Evolutionary conservation across 2,888 invertebrate genomes (phyloP), one percentile per base, ranked within the genome.

Genomic region (Drosophila mimetica): DNA sequence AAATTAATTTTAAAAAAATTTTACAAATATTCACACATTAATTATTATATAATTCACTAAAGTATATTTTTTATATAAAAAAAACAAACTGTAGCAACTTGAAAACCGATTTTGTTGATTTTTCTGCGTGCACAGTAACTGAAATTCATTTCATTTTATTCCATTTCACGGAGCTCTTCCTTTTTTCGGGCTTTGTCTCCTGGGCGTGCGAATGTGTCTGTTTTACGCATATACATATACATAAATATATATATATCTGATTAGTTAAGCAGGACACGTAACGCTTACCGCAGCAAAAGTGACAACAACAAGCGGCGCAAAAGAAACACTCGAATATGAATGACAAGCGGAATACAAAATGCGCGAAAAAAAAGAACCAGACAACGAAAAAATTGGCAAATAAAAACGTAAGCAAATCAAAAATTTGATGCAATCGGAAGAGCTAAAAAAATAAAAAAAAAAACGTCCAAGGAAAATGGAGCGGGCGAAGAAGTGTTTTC

Each of bases 321-420:
- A 77, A 74, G 75, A 80, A 80, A 78, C 76, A 74, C 85, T 88
- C 81, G 87, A 86, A 86, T 84, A 87, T 87, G 87, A 87, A 84
- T 77, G 72, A 47, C 55, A 50, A 58, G 74, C 28, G 42, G 41
- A 51, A 73, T 60, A 60, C 60, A 60, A 60, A 60, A 60, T 60
- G 36, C 36, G 53, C 22, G n/a, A 47, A 28, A 39, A 61, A 39
- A 37, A 30, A n/a, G n/a, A n/a, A n/a, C n/a, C n/a, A n/a, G 30
- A 44, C 16, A 50, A 14, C 14, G 32, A 14, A 53, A 53, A 58
- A n/a, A 32, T 48, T 34, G 69, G 16, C 55, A 69, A 69, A 66
- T 66, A 66, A 64, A 64, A 64, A 64, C 66, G 63, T 44, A 64
- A 66, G 63, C 66, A 64, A 64, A 64, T 64, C 63, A 36, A 41